Conservation (phyloP, 1,140 invertebrate species). For the Archivesica marissinica region DNA sequence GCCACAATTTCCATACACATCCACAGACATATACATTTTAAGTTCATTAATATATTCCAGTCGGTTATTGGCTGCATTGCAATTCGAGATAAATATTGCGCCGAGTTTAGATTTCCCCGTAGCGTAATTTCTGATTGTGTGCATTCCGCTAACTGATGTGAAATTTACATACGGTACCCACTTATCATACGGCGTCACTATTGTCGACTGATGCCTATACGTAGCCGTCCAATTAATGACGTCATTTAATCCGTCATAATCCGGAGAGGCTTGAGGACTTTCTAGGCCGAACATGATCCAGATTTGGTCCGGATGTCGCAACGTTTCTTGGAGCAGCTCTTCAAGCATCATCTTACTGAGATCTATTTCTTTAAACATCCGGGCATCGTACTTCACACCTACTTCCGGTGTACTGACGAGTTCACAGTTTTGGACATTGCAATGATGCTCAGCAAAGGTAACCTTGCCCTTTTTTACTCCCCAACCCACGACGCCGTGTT, state of each 20-base stretch:
- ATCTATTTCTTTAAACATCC: conserved; percentile 61
- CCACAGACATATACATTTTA: conserved; percentile 87
- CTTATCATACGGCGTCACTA: conserved; percentile 97
- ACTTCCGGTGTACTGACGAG: background rate
- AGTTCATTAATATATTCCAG: conserved; percentile 86
- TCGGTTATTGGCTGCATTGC: conserved; percentile 85
- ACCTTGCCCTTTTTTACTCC: conserved; percentile 17
- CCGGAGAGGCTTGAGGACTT: conserved; percentile 27
- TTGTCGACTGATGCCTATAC: conserved; percentile 95
- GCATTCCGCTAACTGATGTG: background rate
- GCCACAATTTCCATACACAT: conserved; percentile 88
- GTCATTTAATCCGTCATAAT: conserved; percentile 29
- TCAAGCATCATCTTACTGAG: background rate
- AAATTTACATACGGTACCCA: conserved; percentile 81
- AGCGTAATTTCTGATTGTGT: conserved; percentile 70
- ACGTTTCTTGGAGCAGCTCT: background rate
- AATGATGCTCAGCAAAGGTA: conserved; percentile 31
- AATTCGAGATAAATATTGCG: conserved; percentile 86
- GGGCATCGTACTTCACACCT: conserved; percentile 3
- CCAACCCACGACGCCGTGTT: conserved; percentile 39
- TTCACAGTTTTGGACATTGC: conserved; percentile 52
- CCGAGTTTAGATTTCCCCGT: conserved; percentile 82
- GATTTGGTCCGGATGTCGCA: conserved; percentile 53
- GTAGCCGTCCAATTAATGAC: conserved; percentile 94
- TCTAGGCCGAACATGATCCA: conserved; percentile 67